These are phyloP conservation scores for Cerastis rubricosa DNA, from an alignment of 2,888 invertebrate species.

Conservation along the genomic window DNA sequence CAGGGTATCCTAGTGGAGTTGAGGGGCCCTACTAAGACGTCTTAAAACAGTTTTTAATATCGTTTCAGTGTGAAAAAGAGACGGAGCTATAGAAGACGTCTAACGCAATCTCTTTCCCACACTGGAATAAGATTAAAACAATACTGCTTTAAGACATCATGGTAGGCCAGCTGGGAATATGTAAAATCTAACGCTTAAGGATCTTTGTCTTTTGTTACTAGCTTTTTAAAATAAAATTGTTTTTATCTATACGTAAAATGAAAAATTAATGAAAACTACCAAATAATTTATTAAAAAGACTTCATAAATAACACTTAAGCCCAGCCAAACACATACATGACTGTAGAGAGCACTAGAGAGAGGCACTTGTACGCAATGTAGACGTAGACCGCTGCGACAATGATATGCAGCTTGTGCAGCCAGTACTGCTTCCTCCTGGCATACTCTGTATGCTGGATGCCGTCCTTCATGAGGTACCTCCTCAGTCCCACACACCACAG, in stretches of 20 bases:
- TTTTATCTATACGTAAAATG: neutral
- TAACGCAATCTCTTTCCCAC: too few relatives aligned
- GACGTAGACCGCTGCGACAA: constrained; percentile 25
- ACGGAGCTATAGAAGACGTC: too few relatives aligned
- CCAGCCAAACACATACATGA: neutral
- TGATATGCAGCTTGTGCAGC: constrained; percentile 49
- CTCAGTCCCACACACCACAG: constrained; percentile 63
- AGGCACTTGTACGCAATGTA: constrained; percentile 49
- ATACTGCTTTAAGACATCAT: too few relatives aligned
- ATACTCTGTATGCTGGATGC: constrained; percentile 54
- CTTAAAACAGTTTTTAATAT: too few relatives aligned
- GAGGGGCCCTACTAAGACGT: too few relatives aligned
- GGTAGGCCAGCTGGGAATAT: too few relatives aligned
- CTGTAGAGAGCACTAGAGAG: neutral
- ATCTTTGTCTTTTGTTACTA: too few relatives aligned
- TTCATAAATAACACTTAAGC: neutral
- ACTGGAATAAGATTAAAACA: too few relatives aligned
- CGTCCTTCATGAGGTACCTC: constrained; percentile 65
- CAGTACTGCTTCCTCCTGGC: constrained; percentile 59
- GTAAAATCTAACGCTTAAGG: too few relatives aligned
- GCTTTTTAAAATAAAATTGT: too few relatives aligned
- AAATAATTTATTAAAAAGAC: neutral
- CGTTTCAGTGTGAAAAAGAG: too few relatives aligned
- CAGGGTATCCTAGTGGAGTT: too few relatives aligned
- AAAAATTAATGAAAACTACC: neutral